phyloP scores from a whole-genome alignment of 1,140 invertebrate genomes.

The Macrobrachium rosenbergii region DNA sequence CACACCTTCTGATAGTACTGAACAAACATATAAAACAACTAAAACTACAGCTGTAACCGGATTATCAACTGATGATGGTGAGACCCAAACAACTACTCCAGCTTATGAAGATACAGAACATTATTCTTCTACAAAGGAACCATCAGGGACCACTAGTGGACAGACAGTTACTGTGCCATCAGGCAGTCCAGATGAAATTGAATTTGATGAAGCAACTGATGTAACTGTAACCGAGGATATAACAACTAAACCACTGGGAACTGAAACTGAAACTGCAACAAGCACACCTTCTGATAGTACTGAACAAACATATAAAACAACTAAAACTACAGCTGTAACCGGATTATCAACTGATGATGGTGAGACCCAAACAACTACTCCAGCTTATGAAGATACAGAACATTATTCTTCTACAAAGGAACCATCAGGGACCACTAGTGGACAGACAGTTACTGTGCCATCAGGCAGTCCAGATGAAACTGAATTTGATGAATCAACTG shows the following conservation, averaged over 20 bases:
- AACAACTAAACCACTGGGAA: neutral
- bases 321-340: neutral
- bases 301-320: slow-evolving; percentile 12
- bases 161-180: too few relatives aligned
- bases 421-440: neutral
- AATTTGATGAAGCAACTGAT: slow-evolving; percentile 21
- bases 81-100: neutral
- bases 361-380: neutral
- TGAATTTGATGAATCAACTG: neutral
- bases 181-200: too few relatives aligned
- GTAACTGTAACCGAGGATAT: neutral
- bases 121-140: slow-evolving; percentile 3
- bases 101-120: neutral
- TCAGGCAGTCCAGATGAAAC: neutral
- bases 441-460: neutral
- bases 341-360: neutral
- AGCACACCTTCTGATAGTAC: neutral
- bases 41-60: slow-evolving; percentile 5
- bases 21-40: neutral
- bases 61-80: slow-evolving; percentile 10
- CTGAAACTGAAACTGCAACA: slow-evolving; percentile 12
- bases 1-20: neutral
- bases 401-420: neutral
- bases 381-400: neutral
- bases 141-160: too few relatives aligned